Percentiles rank a stretch among this genome's conserved stretches.
Conservation (phyloP, 2,113 vertebrate genomes). For the Cettia cetti region DNA sequence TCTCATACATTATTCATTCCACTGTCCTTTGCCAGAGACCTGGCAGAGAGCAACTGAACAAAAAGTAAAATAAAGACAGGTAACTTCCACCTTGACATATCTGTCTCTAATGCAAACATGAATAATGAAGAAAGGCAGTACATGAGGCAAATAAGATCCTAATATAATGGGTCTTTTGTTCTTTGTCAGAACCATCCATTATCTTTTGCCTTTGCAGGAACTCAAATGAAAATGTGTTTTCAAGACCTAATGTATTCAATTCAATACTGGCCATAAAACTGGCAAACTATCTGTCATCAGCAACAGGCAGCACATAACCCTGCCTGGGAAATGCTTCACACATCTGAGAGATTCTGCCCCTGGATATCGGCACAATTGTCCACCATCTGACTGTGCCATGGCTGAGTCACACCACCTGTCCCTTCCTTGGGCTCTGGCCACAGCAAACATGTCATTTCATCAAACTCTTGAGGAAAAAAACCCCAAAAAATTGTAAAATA, state of each 20-base stretch:
- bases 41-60: not conserved
- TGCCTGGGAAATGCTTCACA: not conserved
- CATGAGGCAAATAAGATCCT: not conserved
- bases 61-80: slow-evolving; percentile 13
- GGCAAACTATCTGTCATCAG: not conserved
- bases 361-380: not conserved
- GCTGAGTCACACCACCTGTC: not conserved
- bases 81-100: not conserved
- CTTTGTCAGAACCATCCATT: not conserved
- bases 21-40: not conserved
- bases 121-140: slow-evolving; percentile 23
- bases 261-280: slow-evolving; percentile 28
- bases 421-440: not conserved
- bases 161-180: slow-evolving; percentile 6
- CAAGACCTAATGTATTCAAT: slow-evolving; percentile 24
- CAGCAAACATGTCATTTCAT: not conserved
- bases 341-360: not conserved
- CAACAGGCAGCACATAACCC: not conserved
- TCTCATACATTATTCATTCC: not conserved
- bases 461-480: not conserved
- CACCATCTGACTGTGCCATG: not conserved
- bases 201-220: not conserved
- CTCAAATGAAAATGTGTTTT: slow-evolving; percentile 26
- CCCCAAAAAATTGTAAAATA: rapidly evolving
- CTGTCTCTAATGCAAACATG: slow-evolving; percentile 9